Base-by-base conservation (phyloP, 2,797 vertebrate genomes). In the Paguma larvata region DNA sequence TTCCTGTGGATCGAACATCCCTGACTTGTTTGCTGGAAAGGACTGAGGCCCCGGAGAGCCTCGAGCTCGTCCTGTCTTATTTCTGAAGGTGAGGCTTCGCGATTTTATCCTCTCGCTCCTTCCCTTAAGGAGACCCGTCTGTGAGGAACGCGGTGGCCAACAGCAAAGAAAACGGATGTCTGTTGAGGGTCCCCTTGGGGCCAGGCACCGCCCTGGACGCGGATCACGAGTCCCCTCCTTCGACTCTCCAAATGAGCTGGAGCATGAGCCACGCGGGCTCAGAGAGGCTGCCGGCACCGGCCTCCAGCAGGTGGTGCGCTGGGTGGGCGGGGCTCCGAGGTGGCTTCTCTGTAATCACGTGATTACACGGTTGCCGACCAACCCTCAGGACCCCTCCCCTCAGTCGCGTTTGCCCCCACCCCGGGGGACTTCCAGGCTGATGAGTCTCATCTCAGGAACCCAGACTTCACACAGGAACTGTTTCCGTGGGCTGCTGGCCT, bases 231-330 rank as follows among this genome's bases (percentile, higher is more conserved):
- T 27, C 56, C 14, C 44, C 32, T 89, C 12, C 3, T 41, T 18
- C 27, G 73, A 56, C 70, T 62, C 19, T 53, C 78, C 23, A 4
- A 18, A 14, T 46, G 16, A 72, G 7, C 68, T 72, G 41, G 65
- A 82, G 51, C 21, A 32, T 21, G 25, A 59, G 56, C 19, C 56
- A 19, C 56, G 56, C 48, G 14, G 56, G 56, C 56, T 19, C 56
- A 59, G 56, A 23, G 21, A 23, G 8, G 9, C 3, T 7, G 56
- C 56, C 19, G 5, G 44, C 2, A 5, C 27, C 3, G 0, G 6
- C 0, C 19, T 27, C 30, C 5, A 19, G 34, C 9, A 3, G 0
- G 5, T 0, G 14, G n/a, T 4, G 25, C 27, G 51, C 13, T 0
- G 1, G 10, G 32, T 32, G 46, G 1, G 27, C 9, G 13, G 53